phyloP scores from a whole-genome alignment of 2,113 vertebrate species.

The Vulpes vulpes region DNA sequence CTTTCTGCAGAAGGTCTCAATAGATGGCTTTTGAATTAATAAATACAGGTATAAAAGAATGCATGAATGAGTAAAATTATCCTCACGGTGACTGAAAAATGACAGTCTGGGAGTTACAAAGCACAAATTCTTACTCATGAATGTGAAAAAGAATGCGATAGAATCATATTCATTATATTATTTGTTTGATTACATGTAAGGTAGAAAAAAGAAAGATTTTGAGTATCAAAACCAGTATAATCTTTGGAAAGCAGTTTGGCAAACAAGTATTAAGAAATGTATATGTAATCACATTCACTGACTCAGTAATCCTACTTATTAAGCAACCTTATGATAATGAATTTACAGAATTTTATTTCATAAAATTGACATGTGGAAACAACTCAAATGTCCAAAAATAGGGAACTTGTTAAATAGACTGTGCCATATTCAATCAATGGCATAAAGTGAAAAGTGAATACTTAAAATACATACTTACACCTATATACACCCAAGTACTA shows the following conservation, averaged over 20 bases:
- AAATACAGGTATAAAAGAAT: neutral
- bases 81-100: neutral
- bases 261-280: neutral
- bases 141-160: neutral
- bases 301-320: neutral
- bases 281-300: neutral
- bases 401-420: neutral
- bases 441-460: neutral
- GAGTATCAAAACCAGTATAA: neutral
- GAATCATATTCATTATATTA: neutral
- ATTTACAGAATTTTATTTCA: neutral
- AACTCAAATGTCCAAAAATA: neutral
- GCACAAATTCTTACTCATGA: neutral
- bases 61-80: neutral
- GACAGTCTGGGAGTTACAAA: neutral
- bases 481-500: neutral
- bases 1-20: neutral
- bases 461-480: neutral
- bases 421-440: neutral
- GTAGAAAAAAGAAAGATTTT: slow-evolving; percentile 17
- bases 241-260: neutral
- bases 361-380: neutral
- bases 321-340: neutral
- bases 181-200: neutral
- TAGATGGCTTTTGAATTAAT: neutral